Evolutionary conservation across 2,113 vertebrate species (phyloP).

Genomic region (Sarotherodon lohbergeri): DNA sequence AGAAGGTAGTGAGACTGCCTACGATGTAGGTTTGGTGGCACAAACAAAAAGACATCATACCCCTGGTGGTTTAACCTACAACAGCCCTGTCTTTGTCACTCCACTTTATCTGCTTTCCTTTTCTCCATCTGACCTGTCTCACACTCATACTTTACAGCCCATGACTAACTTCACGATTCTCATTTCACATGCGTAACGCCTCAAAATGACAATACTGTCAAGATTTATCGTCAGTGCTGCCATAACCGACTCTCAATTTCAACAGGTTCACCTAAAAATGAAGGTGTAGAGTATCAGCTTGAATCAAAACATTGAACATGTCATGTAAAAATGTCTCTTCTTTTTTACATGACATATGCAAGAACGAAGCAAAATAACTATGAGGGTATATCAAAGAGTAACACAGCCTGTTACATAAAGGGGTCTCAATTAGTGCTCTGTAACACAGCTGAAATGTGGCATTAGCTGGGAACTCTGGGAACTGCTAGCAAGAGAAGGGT

Average conservation of each 20-base stretch:
- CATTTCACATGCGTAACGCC: constrained; percentile 14
- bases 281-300: not conserved
- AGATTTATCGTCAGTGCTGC: constrained; percentile 16
- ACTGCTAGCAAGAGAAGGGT: not conserved
- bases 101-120: not conserved
- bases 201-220: not conserved
- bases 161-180: constrained; percentile 27
- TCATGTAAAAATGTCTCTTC: not conserved
- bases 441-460: not conserved
- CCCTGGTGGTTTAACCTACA: not conserved
- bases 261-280: not conserved
- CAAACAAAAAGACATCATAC: not conserved
- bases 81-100: not conserved
- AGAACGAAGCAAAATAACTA: not conserved
- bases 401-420: not conserved
- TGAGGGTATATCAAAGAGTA: not conserved
- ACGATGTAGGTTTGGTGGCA: not conserved
- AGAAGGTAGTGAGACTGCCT: not conserved
- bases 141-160: constrained; percentile 21
- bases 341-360: not conserved
- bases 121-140: not conserved
- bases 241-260: not conserved
- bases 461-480: not conserved
- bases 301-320: not conserved
- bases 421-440: not conserved